Evolutionary conservation across 2,113 vertebrate species (phyloP), one percentile per base, ranked within the genome.

Genomic region (Anhinga rufa): DNA sequence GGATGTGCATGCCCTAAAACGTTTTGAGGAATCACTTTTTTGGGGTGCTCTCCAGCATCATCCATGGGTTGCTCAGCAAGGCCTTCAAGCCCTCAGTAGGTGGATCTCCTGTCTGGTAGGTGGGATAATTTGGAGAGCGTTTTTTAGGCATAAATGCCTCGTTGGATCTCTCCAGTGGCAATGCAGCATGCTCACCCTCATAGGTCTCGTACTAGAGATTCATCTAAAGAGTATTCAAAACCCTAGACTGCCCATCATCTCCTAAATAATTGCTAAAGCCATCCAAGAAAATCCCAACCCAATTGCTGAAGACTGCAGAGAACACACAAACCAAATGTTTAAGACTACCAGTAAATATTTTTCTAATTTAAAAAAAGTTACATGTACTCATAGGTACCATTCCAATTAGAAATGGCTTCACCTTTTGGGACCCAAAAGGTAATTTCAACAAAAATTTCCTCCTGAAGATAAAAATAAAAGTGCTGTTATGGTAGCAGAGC

Each of bases 401-500:
- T 85, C 25, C 22, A 66, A n/a, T 14, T 48, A 60, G 51, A 88
- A 85, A 90, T 1, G 4, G 14, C 57, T 48, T 90, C 28, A 57
- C 14, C 40, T 81, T 54, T 71, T 31, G 21, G 70, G 21, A 92
- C 20, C 13, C 25, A 76, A 77, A 92, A 80, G 18, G 16, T 54
- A 40, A 89, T 77, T 88, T 76, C 54, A 95, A 91, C 48, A 72
- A 82, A n/a, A n/a, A 89, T 70, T 92, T 97, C 69, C 71, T 91
- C 62, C 77, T 54, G 34, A 84, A 93, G 78, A 74, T 79, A 92
- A 97, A 95, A 97, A 92, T 94, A 91, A 62, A 92, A 81, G 57
- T 14, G 40, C 44, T 32, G 28, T 49, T 78, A 68, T 9, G 42
- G 46, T 54, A 83, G 60, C 44, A 60, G 49, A 80, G 36, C 25